Base-by-base conservation (phyloP, 1,140 invertebrate species). In the Diabrotica undecimpunctata region DNA sequence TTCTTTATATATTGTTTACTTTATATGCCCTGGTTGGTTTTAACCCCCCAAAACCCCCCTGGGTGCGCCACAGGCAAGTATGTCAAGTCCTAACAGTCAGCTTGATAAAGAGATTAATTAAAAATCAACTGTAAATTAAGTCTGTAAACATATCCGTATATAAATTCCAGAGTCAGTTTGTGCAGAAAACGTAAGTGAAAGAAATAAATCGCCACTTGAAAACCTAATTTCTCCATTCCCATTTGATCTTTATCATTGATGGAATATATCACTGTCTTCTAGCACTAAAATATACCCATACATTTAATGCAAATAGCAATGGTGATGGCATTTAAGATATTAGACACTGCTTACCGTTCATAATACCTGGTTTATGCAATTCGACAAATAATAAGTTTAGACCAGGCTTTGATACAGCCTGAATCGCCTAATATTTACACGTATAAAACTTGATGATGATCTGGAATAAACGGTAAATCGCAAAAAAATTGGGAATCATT, bases 301-400 rank as follows among this genome's bases (percentile, higher is more conserved):
- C 39, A 46, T 57, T 57, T 12, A 57, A 57, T 38, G 55, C 36
- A 57, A 57, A 57, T 57, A 57, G 12, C 25, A 36, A 57, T 57
- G 37, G 35, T 37, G 55, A 57, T 57, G 55, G 55, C n/a, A 57
- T 57, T 57, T 37, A 11, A 38, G 55, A 35, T 25, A 38, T 57
- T 57, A 57, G 11, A 13, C 55, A 25, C 4, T 25, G 25, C 55
- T 57, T n/a, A 57, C 55, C 55, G 36, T n/a, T 57, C 55, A 57
- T 37, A 46, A 46, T 46, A 46, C 41, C 8, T 46, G 8, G 8
- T 46, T 46, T 46, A 46, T 46, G 41, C n/a, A 46, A 46, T 46
- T 46, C n/a, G n/a, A n/a, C 6, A 46, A 46, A 46, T 46, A n/a
- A n/a, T n/a, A 4, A 46, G 3, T 46, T 46, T 46, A 46, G 41